These are phyloP conservation scores for Psittacula cyanocephala DNA, from an alignment of 2,113 vertebrate genomes.

Conservation along the genomic window DNA sequence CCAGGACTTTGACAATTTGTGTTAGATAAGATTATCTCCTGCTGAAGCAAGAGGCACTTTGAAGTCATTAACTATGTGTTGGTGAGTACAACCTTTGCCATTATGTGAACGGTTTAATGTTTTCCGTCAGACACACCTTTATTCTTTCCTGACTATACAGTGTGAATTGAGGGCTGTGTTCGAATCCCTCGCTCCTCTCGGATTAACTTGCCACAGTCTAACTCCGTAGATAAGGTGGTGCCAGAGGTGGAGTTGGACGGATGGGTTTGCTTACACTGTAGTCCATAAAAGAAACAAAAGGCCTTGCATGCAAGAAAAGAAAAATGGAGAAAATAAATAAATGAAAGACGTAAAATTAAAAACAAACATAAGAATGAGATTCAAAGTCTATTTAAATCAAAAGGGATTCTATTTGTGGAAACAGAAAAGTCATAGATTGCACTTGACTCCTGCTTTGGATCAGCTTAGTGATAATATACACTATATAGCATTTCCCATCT, in stretches of 20 bases:
- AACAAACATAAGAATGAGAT: slow-evolving; percentile 41
- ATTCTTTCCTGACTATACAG: slow-evolving; percentile 76
- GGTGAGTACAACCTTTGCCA: neutral
- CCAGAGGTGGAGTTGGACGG: slow-evolving; percentile 88
- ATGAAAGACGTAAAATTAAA: slow-evolving; percentile 27
- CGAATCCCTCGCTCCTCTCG: slow-evolving; percentile 82
- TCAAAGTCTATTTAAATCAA: slow-evolving; percentile 28
- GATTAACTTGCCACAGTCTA: slow-evolving; percentile 93
- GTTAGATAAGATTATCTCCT: neutral
- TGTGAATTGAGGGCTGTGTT: slow-evolving; percentile 76
- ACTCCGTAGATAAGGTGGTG: slow-evolving; percentile 91
- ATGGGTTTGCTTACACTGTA: slow-evolving; percentile 87
- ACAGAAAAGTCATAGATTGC: neutral
- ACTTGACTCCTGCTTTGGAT: neutral
- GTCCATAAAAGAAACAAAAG: slow-evolving; percentile 95
- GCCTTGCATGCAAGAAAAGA: slow-evolving; percentile 85
- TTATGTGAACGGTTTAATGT: neutral
- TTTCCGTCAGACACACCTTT: slow-evolving; percentile 67
- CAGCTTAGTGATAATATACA: neutral
- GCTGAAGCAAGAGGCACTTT: neutral
- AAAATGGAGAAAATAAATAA: slow-evolving; percentile 57
- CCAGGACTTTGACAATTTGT: neutral
- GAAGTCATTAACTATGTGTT: neutral
- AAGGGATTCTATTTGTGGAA: neutral
- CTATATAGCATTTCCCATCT: neutral